phyloP scores from a whole-genome alignment of 2,113 vertebrate species.

The Formicarius rufipectus region DNA sequence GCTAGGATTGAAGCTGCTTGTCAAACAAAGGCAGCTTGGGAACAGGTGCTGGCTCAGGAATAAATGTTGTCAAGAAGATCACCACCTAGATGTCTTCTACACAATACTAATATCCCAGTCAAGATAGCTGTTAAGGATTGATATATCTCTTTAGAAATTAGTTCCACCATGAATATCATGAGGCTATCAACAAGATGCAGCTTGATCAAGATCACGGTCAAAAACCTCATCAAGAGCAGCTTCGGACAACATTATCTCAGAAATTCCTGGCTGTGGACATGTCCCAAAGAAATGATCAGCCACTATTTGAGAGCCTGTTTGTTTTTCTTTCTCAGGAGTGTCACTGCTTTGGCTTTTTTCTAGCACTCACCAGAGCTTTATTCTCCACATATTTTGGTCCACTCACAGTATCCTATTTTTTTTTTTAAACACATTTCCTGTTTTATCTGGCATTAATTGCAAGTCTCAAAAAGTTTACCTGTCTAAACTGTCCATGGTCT shows the following conservation, averaged over 20 bases:
- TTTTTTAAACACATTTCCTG: background rate
- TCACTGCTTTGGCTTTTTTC: background rate
- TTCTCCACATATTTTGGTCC: background rate
- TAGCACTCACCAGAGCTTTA: background rate
- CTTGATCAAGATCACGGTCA: background rate
- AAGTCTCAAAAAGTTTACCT: background rate
- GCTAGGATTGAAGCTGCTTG: background rate
- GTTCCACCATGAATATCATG: fast-evolving
- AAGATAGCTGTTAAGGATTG: background rate
- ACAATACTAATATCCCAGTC: background rate
- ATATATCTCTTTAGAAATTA: background rate
- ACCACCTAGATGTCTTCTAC: background rate
- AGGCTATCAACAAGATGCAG: background rate
- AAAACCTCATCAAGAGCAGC: background rate
- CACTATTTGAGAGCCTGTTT: background rate
- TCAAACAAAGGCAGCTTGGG: background rate
- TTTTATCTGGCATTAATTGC: background rate
- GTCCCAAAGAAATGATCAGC: background rate
- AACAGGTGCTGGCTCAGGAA: background rate
- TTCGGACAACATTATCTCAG: background rate
- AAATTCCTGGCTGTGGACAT: background rate
- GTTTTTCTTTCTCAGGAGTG: background rate
- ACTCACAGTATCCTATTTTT: background rate
- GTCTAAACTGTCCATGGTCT: background rate
- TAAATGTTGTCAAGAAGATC: background rate